phyloP scores from a whole-genome alignment of 1,140 invertebrate genomes.

The Magallana angulata region DNA sequence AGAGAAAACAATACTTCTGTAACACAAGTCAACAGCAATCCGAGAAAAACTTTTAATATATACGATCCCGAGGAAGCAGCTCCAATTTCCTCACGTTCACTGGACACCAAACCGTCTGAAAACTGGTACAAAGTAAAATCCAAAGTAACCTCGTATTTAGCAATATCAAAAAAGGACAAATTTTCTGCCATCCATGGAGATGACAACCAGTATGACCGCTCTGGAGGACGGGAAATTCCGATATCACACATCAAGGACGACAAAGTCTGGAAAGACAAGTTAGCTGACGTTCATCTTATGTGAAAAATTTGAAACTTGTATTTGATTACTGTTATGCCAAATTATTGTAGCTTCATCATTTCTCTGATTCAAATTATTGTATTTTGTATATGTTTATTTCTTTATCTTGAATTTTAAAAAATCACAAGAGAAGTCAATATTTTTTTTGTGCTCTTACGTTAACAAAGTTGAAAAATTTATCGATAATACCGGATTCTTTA shows the following conservation, averaged over 20 bases:
- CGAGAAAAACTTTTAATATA: not conserved
- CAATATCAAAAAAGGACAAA: conserved; percentile 8
- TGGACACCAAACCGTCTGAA: not conserved
- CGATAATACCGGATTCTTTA: too few species aligned
- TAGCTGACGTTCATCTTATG: conserved; percentile 18
- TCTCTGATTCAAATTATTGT: too few species aligned
- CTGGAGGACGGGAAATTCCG: not conserved
- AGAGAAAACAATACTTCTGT: not conserved
- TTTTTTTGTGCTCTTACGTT: too few species aligned
- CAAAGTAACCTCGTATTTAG: not conserved
- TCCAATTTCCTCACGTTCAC: not conserved
- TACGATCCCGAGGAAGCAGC: conserved; percentile 1
- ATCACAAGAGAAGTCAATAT: too few species aligned
- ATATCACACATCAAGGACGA: conserved; percentile 15
- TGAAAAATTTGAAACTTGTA: not conserved
- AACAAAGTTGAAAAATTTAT: too few species aligned
- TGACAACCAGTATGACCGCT: not conserved
- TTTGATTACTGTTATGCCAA: too few species aligned
- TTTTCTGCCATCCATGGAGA: conserved; percentile 18
- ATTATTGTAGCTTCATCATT: too few species aligned
- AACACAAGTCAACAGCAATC: not conserved
- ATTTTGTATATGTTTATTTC: too few species aligned
- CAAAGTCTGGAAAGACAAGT: not conserved
- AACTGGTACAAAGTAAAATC: not conserved
- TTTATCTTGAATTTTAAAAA: too few species aligned